Evolutionary conservation across 2,888 invertebrate genomes (phyloP), one percentile per base, ranked within the genome.

Genomic region (Thereva nobilitata): DNA sequence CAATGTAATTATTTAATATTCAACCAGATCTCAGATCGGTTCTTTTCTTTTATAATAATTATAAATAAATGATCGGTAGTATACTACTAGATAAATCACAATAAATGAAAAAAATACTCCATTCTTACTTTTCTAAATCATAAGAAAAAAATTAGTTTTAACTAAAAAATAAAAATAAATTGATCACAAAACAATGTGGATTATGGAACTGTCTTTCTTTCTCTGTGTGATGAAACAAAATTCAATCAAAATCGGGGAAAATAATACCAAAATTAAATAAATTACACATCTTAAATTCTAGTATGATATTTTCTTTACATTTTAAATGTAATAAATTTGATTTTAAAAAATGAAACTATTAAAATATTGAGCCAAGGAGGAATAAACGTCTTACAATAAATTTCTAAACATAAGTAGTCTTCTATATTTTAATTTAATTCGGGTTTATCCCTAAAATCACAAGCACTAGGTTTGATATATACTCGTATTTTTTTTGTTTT

Each of bases 401-500:
- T 3, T 9, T 53, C 53, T 40, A 38, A 10, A 38, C 38, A 38
- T 53, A 53, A 5, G 38, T 53, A 53, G 53, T 53, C 53, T 53
- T 50, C 35, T 50, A 5, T 23, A 12, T 50, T 12, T 50, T 5
- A 6, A 53, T 37, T 10, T 40, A 4, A 38, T 38, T 53, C 5
- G 35, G 8, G 6, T 38, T 10, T 53, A 38, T 9, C 38, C 37
- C 9, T 35, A 37, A 53, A 40, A 38, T 53, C 53, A 53, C 53
- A 40, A 53, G 53, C 53, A 37, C 53, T 53, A 10, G 23, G 37
- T 35, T 23, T 53, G 53, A 53, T 53, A 53, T 53, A 9, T 37
- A 38, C 38, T 37, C 38, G 53, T n/a, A 23, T 23, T 23, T 23
- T 23, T 23, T 23, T 23, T 23, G 23, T 23, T 23, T 23, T 23